A percentile compares a stretch with the other conserved stretches of the same genome.
Conservation (phyloP, 92 coral and sea anemone species). For the Phenganax marumi region DNA sequence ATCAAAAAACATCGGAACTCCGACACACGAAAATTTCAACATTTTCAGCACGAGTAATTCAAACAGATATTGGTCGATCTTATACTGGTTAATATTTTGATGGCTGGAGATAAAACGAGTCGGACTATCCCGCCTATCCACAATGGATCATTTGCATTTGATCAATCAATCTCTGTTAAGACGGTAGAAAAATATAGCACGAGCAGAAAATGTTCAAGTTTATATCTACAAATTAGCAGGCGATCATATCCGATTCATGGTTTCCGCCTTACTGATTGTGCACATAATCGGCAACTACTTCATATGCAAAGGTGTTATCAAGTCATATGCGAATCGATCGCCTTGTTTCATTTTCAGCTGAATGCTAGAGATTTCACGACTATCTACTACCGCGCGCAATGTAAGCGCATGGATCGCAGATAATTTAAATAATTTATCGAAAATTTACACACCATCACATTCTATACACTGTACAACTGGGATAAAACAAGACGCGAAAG, state of each 20-base stretch:
- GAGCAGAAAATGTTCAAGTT: background rate
- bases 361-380: background rate
- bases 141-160: background rate
- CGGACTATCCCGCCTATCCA: background rate
- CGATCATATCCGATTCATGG: too few species aligned
- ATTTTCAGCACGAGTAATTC: conserved; percentile 1
- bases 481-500: background rate
- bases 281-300: too few species aligned
- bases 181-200: background rate
- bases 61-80: background rate
- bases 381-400: conserved; percentile 3
- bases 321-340: background rate
- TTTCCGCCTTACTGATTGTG: too few species aligned
- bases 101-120: background rate
- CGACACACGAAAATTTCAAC: background rate
- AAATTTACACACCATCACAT: conserved; percentile 33
- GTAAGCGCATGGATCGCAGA: background rate
- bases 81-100: background rate
- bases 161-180: background rate
- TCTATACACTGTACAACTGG: conserved; percentile 46
- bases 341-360: background rate
- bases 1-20: background rate
- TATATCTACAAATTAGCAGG: too few species aligned
- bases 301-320: background rate
- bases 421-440: conserved; percentile 41